Conservation (phyloP, 1,140 invertebrate genomes). For the Neuroterus valhalla region DNA sequence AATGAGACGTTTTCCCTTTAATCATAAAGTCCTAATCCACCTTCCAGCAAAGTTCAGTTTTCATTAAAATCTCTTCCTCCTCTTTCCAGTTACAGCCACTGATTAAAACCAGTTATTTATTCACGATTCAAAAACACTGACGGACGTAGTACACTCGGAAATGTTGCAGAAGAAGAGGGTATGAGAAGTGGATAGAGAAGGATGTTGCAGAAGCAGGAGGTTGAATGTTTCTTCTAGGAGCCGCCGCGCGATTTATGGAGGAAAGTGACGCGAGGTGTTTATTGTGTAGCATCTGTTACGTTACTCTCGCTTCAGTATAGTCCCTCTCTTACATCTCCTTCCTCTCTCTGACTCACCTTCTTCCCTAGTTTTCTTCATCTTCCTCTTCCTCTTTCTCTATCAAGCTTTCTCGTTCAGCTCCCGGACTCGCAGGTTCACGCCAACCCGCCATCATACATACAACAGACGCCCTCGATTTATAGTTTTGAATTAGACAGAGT, state of each 20-base stretch:
- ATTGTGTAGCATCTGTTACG: slow-evolving; percentile 75
- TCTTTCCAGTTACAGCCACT: neutral
- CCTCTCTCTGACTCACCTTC: slow-evolving; percentile 15
- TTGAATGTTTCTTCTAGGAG: slow-evolving; percentile 72
- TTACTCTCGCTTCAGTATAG: slow-evolving; percentile 57
- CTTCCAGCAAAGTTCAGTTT: neutral
- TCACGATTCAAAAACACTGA: slow-evolving; percentile 10
- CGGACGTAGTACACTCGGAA: neutral
- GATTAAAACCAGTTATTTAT: slow-evolving; percentile 24
- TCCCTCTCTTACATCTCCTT: slow-evolving; percentile 43
- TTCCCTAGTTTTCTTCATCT: slow-evolving; percentile 39
- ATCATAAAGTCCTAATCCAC: neutral
- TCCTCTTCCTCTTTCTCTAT: slow-evolving; percentile 41
- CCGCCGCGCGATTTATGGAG: slow-evolving; percentile 73
- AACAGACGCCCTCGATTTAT: slow-evolving; percentile 74
- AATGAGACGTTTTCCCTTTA: no score
- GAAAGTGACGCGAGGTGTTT: slow-evolving; percentile 75
- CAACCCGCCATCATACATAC: slow-evolving; percentile 71
- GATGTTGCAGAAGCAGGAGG: slow-evolving; percentile 59
- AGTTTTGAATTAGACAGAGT: slow-evolving; percentile 74
- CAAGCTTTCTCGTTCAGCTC: slow-evolving; percentile 43
- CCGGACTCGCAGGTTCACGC: slow-evolving; percentile 61
- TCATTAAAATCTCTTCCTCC: neutral
- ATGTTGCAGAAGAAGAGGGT: slow-evolving; percentile 13
- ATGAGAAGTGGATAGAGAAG: slow-evolving; percentile 17